Percentiles rank a stretch among this genome's conserved stretches.
Evolutionary conservation across 2,888 invertebrate genomes (phyloP).

Genomic region (Encarsia formosa): DNA sequence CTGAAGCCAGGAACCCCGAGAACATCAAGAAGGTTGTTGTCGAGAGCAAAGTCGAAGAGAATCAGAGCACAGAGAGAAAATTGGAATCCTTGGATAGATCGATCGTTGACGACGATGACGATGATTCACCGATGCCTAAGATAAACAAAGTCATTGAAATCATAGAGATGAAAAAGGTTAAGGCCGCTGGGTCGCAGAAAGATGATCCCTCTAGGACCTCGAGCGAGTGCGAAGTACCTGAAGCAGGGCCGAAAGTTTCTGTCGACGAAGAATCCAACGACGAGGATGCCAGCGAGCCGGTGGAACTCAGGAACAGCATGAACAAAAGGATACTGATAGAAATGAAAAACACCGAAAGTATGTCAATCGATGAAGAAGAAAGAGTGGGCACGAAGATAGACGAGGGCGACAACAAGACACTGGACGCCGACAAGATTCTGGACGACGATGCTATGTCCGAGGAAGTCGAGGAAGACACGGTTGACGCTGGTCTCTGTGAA

Average conservation of each 20-base stretch:
- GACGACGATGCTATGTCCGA: too few species aligned
- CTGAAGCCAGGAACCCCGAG: slow-evolving; percentile 9
- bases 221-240: slow-evolving; percentile 11
- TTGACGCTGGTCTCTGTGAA: too few species aligned
- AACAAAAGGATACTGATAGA: slow-evolving; percentile 1
- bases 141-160: slow-evolving; percentile 44
- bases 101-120: not conserved
- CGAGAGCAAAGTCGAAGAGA: not conserved
- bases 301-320: slow-evolving; percentile 4
- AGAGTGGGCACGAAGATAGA: too few species aligned
- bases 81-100: not conserved
- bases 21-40: not conserved
- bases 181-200: slow-evolving; percentile 9
- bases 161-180: slow-evolving; percentile 42
- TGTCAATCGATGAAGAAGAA: slow-evolving; percentile 11
- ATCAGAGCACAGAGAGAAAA: not conserved
- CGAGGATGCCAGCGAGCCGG: not conserved
- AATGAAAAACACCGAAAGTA: not conserved
- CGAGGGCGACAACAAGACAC: too few species aligned
- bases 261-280: not conserved
- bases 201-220: slow-evolving; percentile 15
- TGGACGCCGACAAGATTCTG: too few species aligned
- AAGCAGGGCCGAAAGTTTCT: slow-evolving; percentile 1
- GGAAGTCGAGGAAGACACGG: too few species aligned
- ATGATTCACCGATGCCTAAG: not conserved